Base-by-base conservation (phyloP, 2,113 vertebrate species). In the Mugil cephalus region DNA sequence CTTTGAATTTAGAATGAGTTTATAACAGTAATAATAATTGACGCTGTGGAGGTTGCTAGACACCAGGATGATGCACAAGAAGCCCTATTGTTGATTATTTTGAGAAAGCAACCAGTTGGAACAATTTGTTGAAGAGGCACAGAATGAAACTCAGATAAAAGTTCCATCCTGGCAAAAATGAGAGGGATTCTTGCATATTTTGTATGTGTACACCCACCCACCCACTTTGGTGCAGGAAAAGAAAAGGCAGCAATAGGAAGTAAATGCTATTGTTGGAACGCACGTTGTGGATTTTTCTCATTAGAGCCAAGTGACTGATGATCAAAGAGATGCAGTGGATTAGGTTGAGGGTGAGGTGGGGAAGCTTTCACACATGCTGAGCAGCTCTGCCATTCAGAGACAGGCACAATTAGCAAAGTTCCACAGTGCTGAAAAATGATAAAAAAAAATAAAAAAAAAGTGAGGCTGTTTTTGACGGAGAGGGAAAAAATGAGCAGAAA, bases 281-380 rank as follows among this genome's bases (percentile, higher is more conserved):
- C 13, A n/a, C 10, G 46, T 46, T 17, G 52, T 65, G 21, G 19
- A 60, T 38, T 60, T 52, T 14, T 10, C 46, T 68, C 10, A 19
- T 51, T 30, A 76, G 47, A 61, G 53, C 53, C 45, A 59, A 75
- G 72, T 52, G 24, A 17, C 34, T 47, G 46, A 13, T 42, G 74
- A 77, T 77, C 50, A 77, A 69, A 77, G 58, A 42, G 43, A 60
- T 34, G 46, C 3, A 0, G 36, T 52, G 46, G 56, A 69, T 55
- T 69, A 48, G 42, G 18, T 48, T 42, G 65, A n/a, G 12, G 2
- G 42, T 50, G 48, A 36, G 36, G 56, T n/a, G 56, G 34, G 64
- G 48, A 40, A 34, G 18, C 55, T 12, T 40, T 54, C 40, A 21
- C 48, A 45, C 63, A 54, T 48, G 30, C 47, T 51, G 54, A 73